Conservation (phyloP, 2,113 vertebrate species). For the Vulpes lagopus region DNA sequence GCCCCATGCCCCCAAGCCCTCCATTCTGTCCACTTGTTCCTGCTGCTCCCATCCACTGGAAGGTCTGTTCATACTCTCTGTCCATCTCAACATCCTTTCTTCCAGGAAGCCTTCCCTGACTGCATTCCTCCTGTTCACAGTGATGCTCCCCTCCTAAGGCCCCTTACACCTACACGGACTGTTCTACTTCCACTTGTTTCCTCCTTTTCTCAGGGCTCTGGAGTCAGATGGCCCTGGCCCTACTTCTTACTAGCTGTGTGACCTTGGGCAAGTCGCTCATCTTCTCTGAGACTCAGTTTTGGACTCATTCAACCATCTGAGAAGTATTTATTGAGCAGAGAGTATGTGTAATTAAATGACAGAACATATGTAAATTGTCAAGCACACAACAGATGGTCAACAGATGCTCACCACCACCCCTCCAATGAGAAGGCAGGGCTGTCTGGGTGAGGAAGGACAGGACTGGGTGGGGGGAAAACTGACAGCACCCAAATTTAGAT, state of each 20-base stretch:
- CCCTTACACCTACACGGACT: neutral
- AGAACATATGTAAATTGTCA: neutral
- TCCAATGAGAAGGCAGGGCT: neutral
- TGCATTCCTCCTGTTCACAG: neutral
- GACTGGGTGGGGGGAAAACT: neutral
- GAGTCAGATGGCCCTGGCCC: neutral
- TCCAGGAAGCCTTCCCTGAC: neutral
- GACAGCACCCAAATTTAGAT: neutral
- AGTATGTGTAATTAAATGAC: neutral
- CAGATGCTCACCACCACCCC: neutral
- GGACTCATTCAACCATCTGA: neutral
- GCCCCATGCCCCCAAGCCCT: neutral
- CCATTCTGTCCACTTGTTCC: neutral
- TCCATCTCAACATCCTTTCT: neutral
- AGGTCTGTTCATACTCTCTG: neutral
- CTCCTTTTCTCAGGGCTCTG: neutral
- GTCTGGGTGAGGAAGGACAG: neutral
- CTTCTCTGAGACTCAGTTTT: neutral
- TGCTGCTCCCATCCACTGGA: neutral
- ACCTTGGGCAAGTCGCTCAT: neutral
- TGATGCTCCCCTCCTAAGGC: neutral
- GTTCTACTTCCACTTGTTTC: neutral
- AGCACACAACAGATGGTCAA: neutral
- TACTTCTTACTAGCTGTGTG: conserved; percentile 7
- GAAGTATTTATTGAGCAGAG: neutral